Evolutionary conservation across 2,113 vertebrate genomes (phyloP).

Genomic region (Hypomesus transpacificus): DNA sequence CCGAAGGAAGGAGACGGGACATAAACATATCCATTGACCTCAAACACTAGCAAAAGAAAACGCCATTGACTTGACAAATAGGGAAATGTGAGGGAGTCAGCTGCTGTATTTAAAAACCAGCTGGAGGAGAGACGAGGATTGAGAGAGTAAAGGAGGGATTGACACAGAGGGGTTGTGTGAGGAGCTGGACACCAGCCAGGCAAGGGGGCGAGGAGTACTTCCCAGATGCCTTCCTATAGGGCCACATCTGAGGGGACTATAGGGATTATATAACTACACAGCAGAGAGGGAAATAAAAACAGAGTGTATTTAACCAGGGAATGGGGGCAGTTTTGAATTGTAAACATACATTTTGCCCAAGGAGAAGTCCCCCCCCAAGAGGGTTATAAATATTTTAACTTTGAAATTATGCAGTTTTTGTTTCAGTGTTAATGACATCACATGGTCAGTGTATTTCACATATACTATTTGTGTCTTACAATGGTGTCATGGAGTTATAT

Average conservation of each 20-base stretch:
- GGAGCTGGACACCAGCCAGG: neutral
- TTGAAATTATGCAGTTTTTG: neutral
- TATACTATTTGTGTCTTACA: neutral
- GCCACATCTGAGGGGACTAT: neutral
- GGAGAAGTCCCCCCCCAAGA: neutral
- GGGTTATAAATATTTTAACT: neutral
- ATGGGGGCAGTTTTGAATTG: neutral
- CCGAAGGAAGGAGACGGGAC: neutral
- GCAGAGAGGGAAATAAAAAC: neutral
- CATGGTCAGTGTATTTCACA: neutral
- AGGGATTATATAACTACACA: slow-evolving; percentile 1
- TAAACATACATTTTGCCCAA: neutral
- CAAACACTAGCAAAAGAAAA: neutral
- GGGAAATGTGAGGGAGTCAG: slow-evolving; percentile 14
- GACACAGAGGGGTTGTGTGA: neutral
- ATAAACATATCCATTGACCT: neutral
- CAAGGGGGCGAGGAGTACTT: neutral
- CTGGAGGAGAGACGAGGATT: slow-evolving; percentile 1
- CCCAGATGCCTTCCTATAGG: neutral
- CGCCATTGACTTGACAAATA: neutral
- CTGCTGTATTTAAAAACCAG: slow-evolving; percentile 11
- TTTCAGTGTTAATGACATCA: neutral
- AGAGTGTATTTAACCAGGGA: neutral
- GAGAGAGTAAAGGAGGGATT: neutral
- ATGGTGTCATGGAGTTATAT: neutral